A percentile compares a stretch with the other conserved stretches of the same genome.
Evolutionary conservation across 2,797 vertebrate species (phyloP).

Genomic region (Anguilla pacifica): DNA sequence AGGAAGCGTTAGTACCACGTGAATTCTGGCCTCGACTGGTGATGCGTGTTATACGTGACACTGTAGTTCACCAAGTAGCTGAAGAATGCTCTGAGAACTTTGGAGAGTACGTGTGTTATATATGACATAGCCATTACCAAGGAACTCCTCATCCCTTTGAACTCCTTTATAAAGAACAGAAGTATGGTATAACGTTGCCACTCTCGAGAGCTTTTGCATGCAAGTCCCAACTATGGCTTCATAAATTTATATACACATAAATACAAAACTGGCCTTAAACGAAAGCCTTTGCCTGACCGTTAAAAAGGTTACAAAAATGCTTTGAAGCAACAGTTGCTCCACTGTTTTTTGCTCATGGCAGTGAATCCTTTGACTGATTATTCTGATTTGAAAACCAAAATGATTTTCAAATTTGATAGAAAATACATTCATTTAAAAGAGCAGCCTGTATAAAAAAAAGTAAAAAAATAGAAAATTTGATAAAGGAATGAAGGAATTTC

Average conservation of each 20-base stretch:
- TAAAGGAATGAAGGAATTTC: not conserved
- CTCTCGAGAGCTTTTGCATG: conserved; percentile 37
- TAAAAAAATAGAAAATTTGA: not conserved
- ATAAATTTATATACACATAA: conserved; percentile 39
- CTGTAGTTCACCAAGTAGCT: conserved; percentile 19
- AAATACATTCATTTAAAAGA: conserved; percentile 7
- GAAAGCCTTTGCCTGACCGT: not conserved
- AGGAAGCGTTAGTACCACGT: not conserved
- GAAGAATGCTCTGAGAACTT: conserved; percentile 64
- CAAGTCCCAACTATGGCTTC: conserved; percentile 39
- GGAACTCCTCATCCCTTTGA: conserved; percentile 60
- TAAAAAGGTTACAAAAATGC: not conserved
- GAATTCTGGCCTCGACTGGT: not conserved
- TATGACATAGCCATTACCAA: conserved; percentile 83
- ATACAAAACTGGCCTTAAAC: conserved; percentile 14
- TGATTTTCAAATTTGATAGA: not conserved
- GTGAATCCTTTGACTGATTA: not conserved
- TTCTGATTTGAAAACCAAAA: not conserved
- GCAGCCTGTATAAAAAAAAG: not conserved
- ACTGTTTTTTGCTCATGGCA: not conserved
- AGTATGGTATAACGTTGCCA: conserved; percentile 35
- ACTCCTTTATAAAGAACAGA: conserved; percentile 70
- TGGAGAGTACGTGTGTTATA: conserved; percentile 58
- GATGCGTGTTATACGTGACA: not conserved
- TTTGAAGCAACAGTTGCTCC: not conserved